These are phyloP conservation scores for Rhopalosiphum padi DNA, from an alignment of 1,140 invertebrate species.

Conservation along the genomic window DNA sequence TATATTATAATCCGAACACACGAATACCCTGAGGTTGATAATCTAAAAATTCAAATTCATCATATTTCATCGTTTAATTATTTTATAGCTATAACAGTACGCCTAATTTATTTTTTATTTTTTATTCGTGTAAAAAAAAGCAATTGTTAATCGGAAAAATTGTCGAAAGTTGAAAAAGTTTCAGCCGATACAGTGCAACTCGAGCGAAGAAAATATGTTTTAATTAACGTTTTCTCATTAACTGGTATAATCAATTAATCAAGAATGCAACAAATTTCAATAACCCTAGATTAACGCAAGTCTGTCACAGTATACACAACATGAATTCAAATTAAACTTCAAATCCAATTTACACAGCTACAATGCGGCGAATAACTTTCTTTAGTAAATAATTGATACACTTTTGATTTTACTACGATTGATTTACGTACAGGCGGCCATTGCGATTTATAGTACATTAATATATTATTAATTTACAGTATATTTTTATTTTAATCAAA, in stretches of 20 bases:
- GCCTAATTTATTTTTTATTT: background rate
- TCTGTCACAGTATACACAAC: background rate
- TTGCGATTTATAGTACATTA: background rate
- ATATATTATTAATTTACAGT: no score
- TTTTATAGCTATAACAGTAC: background rate
- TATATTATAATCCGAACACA: background rate
- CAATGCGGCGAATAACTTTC: background rate
- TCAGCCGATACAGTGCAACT: background rate
- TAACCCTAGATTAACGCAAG: background rate
- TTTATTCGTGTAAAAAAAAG: background rate
- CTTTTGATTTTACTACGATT: background rate
- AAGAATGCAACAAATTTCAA: conserved; percentile 29
- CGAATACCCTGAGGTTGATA: background rate
- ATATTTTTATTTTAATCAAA: background rate
- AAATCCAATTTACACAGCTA: background rate
- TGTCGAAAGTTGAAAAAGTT: background rate
- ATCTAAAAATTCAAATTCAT: background rate
- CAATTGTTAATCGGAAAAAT: background rate
- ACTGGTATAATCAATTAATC: conserved; percentile 27
- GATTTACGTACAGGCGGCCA: background rate
- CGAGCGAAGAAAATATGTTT: conserved; percentile 7
- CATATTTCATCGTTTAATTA: background rate
- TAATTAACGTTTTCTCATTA: conserved; percentile 40
- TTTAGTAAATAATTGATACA: background rate
- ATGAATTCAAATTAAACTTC: conserved; percentile 23